Evolutionary conservation across 2,113 vertebrate species (phyloP).

Genomic region (Oxyura jamaicensis): DNA sequence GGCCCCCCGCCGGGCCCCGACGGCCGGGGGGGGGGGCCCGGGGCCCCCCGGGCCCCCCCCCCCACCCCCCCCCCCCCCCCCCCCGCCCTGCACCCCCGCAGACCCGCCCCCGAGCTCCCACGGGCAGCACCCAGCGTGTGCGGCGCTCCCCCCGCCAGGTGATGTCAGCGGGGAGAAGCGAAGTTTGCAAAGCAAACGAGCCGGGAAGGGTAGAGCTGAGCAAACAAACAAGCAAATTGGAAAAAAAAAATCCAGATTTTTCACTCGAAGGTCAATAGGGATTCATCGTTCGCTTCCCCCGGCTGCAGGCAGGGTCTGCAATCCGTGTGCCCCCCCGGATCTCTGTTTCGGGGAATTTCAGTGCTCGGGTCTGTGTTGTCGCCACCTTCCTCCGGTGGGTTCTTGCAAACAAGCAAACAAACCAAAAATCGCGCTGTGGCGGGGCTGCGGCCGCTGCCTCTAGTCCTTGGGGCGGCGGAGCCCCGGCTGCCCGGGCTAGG

Average conservation of each 20-base stretch:
- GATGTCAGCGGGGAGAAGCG: neutral
- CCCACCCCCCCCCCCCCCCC: too few species aligned
- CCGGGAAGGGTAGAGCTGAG: neutral
- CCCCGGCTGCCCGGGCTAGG: neutral
- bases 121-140: neutral
- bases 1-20: neutral
- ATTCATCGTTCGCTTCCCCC: neutral
- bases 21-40: neutral
- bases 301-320: neutral
- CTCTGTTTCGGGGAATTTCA: neutral
- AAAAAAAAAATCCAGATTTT: neutral
- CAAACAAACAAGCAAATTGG: neutral
- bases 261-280: neutral
- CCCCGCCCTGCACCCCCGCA: neutral
- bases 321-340: neutral
- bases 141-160: neutral
- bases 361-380: neutral
- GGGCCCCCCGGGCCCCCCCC: neutral
- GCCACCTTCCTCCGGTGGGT: neutral
- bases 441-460: neutral
- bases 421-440: rapidly evolving
- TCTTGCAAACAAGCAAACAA: neutral
- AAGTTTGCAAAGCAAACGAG: constrained; percentile 1
- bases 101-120: neutral
- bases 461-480: neutral